Percentiles rank a stretch among this genome's conserved stretches.
Conservation (phyloP, 2,888 invertebrate species). For the Stenotaenia linearis region DNA sequence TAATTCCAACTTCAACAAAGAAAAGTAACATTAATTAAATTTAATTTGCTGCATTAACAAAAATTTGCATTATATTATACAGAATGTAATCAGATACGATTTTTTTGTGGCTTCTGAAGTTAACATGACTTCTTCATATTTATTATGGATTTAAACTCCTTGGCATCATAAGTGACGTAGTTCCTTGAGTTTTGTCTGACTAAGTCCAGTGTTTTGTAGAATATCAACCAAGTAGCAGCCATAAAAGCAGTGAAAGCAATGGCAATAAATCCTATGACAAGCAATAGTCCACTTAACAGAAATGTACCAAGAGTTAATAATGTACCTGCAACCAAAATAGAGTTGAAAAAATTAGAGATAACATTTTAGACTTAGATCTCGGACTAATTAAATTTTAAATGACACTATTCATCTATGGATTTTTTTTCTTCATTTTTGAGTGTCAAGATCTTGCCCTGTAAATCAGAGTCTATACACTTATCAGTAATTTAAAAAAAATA, state of each 20-base stretch:
- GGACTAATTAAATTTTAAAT: background rate
- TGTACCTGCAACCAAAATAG: background rate
- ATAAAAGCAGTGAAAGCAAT: slow-evolving; percentile 21
- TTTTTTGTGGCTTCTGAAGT: background rate
- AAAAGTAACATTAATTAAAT: no score
- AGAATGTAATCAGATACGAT: background rate
- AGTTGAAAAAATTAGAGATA: background rate
- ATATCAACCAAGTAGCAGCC: slow-evolving; percentile 28
- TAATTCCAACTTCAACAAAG: no score
- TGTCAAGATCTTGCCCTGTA: slow-evolving; percentile 20
- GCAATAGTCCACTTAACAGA: slow-evolving; percentile 28
- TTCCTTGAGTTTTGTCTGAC: background rate
- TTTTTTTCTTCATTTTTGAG: background rate
- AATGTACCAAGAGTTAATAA: slow-evolving; percentile 28
- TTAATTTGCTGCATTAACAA: background rate
- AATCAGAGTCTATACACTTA: background rate
- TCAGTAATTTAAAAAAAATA: no score
- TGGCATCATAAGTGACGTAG: background rate
- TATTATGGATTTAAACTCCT: background rate
- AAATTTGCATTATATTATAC: no score
- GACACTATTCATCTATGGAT: background rate
- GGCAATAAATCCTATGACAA: slow-evolving; percentile 30
- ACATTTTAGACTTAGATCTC: background rate
- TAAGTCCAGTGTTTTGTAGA: slow-evolving; percentile 21
- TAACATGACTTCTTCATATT: background rate